Base-by-base conservation (phyloP, 2,888 invertebrate genomes). In the Sphinx pinastri region DNA sequence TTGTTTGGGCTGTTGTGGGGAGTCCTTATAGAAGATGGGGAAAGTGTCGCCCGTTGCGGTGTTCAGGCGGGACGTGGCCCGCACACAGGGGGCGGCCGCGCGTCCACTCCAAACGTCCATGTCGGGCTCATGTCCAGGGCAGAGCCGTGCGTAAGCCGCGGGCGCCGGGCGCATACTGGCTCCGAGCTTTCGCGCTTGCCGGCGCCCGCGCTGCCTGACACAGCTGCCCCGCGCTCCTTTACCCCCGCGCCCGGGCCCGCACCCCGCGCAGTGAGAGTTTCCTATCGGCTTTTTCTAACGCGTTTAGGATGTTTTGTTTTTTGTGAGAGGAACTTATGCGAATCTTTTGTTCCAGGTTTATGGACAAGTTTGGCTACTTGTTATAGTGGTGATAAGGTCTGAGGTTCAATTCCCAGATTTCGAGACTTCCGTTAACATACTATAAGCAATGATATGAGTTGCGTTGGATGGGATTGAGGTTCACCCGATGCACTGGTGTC, bases 61-160 rank as follows among this genome's bases (percentile, higher is more conserved):
- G 51, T 14, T 51, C 58, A 58, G 25, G 25, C 31, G 38, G 38
- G 58, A 6, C 52, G 51, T 19, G 49, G 66, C 16, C 47, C 19
- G 66, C 51, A 25, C 67, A 25, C 51, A 52, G 10, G 67, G 51
- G 67, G 68, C 68, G 55, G 54, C 55, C 51, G 25, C 12, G 47
- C 55, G 47, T 19, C 63, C 47, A 47, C 68, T 55, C 68, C 68
- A 68, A 16, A 68, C 68, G 68, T 68, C 68, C 68, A 68, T 68
- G 47, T 6, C 49, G 47, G 31, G 67, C 31, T 57, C 68, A 68
- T 57, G 57, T 45, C 55, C 57, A 54, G 49, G 49, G 51, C 54
- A 67, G 19, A 63, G n/a, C 13, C 63, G 49, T 25, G 47, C 49
- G 25, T 63, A 12, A 5, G 12, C 47, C 63, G 49, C 63, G 63